Evolutionary conservation across 2,113 vertebrate species (phyloP).

Genomic region (Gymnogyps californianus): DNA sequence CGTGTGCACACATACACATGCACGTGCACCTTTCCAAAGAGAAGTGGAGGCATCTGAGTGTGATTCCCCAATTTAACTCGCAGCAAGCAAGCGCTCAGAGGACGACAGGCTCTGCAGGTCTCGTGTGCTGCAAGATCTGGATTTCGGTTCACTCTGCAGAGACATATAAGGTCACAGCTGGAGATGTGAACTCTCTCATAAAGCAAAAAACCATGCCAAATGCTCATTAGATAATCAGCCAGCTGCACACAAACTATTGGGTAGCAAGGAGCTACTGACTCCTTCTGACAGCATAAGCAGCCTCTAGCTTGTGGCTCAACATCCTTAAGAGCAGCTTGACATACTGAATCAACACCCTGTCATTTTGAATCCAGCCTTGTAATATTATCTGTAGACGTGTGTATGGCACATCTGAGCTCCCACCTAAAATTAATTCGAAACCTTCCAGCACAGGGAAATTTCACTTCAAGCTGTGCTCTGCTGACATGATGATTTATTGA

Average conservation of each 20-base stretch:
- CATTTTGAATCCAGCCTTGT: not conserved
- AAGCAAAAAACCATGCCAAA: not conserved
- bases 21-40: not conserved
- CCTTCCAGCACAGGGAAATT: not conserved
- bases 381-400: not conserved
- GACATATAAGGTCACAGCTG: not conserved
- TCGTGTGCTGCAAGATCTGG: not conserved
- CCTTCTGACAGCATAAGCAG: not conserved
- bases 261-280: not conserved
- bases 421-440: not conserved
- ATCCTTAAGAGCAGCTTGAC: not conserved
- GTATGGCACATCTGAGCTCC: not conserved
- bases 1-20: accelerated
- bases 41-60: not conserved
- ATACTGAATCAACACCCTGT: not conserved
- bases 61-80: not conserved
- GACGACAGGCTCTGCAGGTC: not conserved
- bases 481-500: conserved; percentile 23
- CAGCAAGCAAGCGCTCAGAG: not conserved
- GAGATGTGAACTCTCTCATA: not conserved
- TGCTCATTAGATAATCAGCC: not conserved
- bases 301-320: not conserved
- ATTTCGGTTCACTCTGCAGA: not conserved
- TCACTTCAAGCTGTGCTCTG: not conserved
- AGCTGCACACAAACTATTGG: not conserved